Conservation (phyloP, 2,797 vertebrate genomes). For the Pseudochirops cupreus region DNA sequence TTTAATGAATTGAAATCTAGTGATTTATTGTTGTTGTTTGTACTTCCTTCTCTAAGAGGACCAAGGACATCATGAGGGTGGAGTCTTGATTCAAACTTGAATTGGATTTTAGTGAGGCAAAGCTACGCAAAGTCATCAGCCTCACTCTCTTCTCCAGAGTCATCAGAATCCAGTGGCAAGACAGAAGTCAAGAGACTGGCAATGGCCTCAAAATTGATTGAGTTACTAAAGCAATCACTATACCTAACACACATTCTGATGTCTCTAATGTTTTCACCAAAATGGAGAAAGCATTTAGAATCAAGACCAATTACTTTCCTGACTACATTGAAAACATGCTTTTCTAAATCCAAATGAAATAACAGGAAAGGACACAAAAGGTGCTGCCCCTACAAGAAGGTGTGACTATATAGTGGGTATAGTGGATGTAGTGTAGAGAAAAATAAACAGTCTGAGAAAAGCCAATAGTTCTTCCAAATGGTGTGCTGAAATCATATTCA, state of each 20-base stretch:
- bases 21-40: not conserved
- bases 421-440: not conserved
- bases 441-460: conserved; percentile 21
- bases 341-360: conserved; percentile 35
- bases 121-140: not conserved
- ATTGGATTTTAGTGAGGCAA: not conserved
- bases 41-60: not conserved
- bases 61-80: not conserved
- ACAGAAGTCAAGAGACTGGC: not conserved
- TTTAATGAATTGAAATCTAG: not conserved
- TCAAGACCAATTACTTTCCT: not conserved
- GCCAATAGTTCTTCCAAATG: not conserved
- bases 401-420: not conserved
- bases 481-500: not conserved
- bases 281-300: not conserved
- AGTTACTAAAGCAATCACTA: not conserved
- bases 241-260: not conserved
- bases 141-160: not conserved
- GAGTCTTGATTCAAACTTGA: not conserved
- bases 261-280: not conserved
- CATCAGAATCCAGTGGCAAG: not conserved
- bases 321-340: conserved; percentile 25
- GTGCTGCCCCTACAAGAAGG: not conserved
- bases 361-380: conserved; percentile 44
- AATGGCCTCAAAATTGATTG: not conserved